Evolutionary conservation across 2,113 vertebrate species (phyloP).

Genomic region (Delphinus delphis): DNA sequence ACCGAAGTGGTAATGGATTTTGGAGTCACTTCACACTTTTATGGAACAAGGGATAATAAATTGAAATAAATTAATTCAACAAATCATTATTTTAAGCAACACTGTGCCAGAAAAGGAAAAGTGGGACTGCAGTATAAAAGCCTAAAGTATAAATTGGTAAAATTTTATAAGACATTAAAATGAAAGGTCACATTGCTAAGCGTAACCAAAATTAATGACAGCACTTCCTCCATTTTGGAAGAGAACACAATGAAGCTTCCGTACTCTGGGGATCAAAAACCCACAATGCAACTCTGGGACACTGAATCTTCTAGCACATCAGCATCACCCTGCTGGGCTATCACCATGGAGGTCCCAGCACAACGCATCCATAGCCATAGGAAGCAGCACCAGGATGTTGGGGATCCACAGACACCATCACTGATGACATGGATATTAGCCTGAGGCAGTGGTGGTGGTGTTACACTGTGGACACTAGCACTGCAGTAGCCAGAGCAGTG

Average conservation of each 20-base stretch:
- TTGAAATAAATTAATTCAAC: background rate
- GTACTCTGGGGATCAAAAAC: background rate
- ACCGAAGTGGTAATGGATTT: background rate
- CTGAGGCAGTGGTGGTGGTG: accelerated
- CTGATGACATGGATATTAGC: background rate
- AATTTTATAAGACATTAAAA: background rate
- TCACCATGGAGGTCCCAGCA: no score
- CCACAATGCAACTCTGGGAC: background rate
- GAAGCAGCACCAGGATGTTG: background rate
- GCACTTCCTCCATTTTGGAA: background rate
- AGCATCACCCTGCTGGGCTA: background rate
- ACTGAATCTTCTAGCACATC: background rate
- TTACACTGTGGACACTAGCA: no score
- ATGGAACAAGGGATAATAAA: background rate
- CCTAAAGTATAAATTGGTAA: background rate
- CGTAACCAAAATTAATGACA: background rate
- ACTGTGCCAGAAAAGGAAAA: background rate
- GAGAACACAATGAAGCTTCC: background rate
- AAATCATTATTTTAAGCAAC: background rate
- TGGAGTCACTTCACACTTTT: background rate
- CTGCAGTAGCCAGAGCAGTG: accelerated
- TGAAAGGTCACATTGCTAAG: background rate
- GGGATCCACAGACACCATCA: background rate
- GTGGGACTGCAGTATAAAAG: background rate
- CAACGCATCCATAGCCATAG: accelerated